Base-by-base conservation (phyloP, 2,888 invertebrate species). In the Metallyticus violacea region DNA sequence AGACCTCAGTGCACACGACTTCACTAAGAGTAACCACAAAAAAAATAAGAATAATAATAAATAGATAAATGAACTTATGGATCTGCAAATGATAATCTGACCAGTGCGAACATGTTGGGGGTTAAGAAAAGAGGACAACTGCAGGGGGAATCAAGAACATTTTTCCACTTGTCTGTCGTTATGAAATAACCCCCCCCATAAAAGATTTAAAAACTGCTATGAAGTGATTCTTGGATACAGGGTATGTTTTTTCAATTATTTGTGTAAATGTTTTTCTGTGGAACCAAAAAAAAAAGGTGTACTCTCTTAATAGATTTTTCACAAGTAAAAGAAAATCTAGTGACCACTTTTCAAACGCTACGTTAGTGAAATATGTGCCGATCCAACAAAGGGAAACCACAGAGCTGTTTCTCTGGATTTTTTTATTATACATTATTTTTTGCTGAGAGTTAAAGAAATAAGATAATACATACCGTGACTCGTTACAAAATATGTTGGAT, bases 221-320 rank as follows among this genome's bases (percentile, higher is more conserved):
- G 89, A 89, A 88, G 95, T 95, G 95, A 95, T 95, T 95, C 94
- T 96, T 96, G 96, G 96, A 96, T 96, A 97, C 97, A 97, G 97
- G 97, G 97, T 97, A 97, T 96, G 96, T 96, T 96, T 93, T 96
- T 96, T 96, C 96, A 96, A 96, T 96, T 96, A 95, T 96, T 95
- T 96, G 94, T 94, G 94, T 94, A 88, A 88, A 88, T 89, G 88
- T 89, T 89, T 88, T 89, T 88, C 88, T 88, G 87, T 88, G 88
- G 86, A 88, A 88, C 88, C 83, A 88, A 88, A 86, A 88, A 86
- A 85, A 81, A 84, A 83, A 85, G 87, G 87, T 87, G 87, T 87
- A 88, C 85, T 88, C 87, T 87, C 87, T 87, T 86, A 87, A 88
- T 88, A 88, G 88, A 88, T 88, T 88, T 88, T 88, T 87, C 88